Evolutionary conservation across 1,140 invertebrate species (phyloP), one percentile per base, ranked within the genome.

Genomic region (Hormaphis cornu): DNA sequence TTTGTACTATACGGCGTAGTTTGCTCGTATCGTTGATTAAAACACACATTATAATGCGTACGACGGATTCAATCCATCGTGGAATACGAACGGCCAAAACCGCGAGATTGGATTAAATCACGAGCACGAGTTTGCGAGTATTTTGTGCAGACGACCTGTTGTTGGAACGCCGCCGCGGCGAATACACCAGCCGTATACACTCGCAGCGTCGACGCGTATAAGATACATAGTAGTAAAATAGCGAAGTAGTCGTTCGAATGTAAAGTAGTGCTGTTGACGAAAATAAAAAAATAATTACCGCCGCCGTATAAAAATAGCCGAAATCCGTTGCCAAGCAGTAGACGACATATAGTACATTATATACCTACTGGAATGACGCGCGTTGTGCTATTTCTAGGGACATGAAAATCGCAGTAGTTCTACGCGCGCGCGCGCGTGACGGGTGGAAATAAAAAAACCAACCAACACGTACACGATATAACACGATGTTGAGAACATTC

Each of bases 361-460:
- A n/a, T n/a, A n/a, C n/a, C 28, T 44, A 35, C 61, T 66, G 61
- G 61, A 66, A 66, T 48, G 61, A 46, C 12, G 12, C 28, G n/a
- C 12, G 44, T 1, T 0, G 26, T 46, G 61, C 50, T 66, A 50
- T 66, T 66, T 66, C 61, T 66, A 35, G 61, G 33, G 35, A 40
- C n/a, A 40, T 9, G 33, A 58, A 58, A 58, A 58, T 37, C 35
- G 14, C n/a, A n/a, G n/a, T 9, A 50, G 46, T 50, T 26, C 22
- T 26, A 4, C 22, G 54, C 6, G 7, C 28, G 9, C 2, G 22
- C 7, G 37, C 40, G 30, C n/a, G 20, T 24, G 54, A 58, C 54
- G 12, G 12, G 10, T 3, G 20, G 16, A 22, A 58, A 37, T 24
- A 24, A 24, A 33, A 33, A 33, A 33, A 33, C 4, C 4, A 33